Evolutionary conservation across 2,797 vertebrate species (phyloP).

Genomic region (Fistularia commersonii): DNA sequence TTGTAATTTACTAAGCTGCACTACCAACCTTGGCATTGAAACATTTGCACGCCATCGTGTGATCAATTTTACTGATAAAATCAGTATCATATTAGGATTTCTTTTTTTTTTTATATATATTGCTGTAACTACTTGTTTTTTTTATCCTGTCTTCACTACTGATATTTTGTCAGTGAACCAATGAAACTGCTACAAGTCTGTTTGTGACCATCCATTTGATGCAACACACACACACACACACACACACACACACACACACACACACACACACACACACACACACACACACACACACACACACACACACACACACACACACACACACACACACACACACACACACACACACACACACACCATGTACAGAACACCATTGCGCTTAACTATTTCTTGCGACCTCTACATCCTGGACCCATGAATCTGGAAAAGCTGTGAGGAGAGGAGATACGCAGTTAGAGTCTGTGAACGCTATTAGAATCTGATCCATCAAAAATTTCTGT

Average conservation of each 20-base stretch:
- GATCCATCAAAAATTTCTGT: not conserved
- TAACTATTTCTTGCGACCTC: constrained; percentile 30
- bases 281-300: constrained; percentile 30
- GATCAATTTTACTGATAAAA: constrained; percentile 8
- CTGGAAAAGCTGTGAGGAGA: constrained; percentile 76
- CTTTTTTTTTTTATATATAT: constrained; percentile 7
- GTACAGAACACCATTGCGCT: constrained; percentile 21
- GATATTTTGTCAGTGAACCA: constrained; percentile 15
- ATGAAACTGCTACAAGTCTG: constrained; percentile 30
- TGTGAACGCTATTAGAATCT: not conserved
- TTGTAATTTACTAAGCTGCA: constrained; percentile 59
- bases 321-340: constrained; percentile 28
- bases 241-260: constrained; percentile 29
- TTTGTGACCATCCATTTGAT: constrained; percentile 24
- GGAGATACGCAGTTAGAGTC: constrained; percentile 18
- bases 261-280: constrained; percentile 29
- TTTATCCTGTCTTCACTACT: constrained; percentile 24
- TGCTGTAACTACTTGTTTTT: constrained; percentile 9
- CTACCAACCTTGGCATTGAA: constrained; percentile 23
- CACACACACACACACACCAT: constrained; percentile 25
- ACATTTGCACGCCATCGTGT: constrained; percentile 3
- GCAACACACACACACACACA: constrained; percentile 26
- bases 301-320: constrained; percentile 29
- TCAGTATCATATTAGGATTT: not conserved
- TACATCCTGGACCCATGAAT: constrained; percentile 80